Conservation (phyloP, 2,113 vertebrate species). For the Puffinus mauretanicus region DNA sequence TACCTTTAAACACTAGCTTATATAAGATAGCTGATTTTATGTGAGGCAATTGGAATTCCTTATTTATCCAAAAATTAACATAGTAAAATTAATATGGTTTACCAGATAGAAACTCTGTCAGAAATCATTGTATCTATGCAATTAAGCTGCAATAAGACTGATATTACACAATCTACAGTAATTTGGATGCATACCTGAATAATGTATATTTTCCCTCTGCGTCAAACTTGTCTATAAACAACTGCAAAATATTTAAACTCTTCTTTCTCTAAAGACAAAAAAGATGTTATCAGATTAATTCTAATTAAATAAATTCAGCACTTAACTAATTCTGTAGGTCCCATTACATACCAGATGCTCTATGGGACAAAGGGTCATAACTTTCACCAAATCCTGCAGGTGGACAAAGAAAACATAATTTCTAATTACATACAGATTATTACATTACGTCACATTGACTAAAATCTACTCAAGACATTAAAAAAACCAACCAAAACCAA, state of each 20-base stretch:
- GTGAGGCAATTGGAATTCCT: background rate
- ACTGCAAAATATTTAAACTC: conserved; percentile 84
- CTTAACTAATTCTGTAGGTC: background rate
- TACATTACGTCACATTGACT: background rate
- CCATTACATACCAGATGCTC: conserved; percentile 83
- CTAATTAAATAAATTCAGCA: background rate
- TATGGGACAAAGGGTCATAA: conserved; percentile 89
- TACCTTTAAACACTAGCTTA: background rate
- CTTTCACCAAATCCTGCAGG: conserved; percentile 82
- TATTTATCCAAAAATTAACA: background rate
- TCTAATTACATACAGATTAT: background rate
- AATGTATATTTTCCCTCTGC: conserved; percentile 88
- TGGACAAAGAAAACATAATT: conserved; percentile 3
- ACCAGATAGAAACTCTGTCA: background rate
- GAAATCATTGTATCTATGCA: background rate
- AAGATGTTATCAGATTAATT: background rate
- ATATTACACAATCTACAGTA: background rate
- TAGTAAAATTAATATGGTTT: background rate
- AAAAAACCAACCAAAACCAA: background rate
- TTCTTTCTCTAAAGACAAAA: conserved; percentile 81
- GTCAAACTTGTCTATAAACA: conserved; percentile 88
- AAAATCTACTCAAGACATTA: background rate
- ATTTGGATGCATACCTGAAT: conserved; percentile 81
- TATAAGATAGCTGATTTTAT: background rate
- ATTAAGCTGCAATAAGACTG: background rate